These are phyloP conservation scores for Lypha dubia DNA, from an alignment of 2,888 invertebrate genomes.

Conservation along the genomic window DNA sequence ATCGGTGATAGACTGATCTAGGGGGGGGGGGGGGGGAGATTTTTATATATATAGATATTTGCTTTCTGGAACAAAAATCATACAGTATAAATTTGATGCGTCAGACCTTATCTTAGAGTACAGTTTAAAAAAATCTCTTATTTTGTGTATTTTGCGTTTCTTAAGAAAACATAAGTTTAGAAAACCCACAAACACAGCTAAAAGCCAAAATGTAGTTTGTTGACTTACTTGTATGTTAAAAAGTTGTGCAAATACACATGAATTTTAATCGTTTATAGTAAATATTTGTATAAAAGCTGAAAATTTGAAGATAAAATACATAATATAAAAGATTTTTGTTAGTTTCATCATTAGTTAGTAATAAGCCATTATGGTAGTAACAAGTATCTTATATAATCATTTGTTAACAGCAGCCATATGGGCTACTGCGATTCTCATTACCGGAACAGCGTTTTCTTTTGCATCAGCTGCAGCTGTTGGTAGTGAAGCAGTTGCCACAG, in stretches of 20 bases:
- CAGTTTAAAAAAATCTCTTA: no score
- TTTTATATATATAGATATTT: no score
- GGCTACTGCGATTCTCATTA: conserved; percentile 38
- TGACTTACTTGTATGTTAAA: conserved; percentile 33
- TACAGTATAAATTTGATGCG: no score
- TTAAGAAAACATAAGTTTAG: conserved; percentile 26
- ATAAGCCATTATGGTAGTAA: conserved; percentile 44
- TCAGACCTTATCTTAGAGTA: no score
- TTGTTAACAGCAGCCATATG: neutral
- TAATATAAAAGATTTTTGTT: conserved; percentile 29
- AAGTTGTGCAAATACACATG: conserved; percentile 42
- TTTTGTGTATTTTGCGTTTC: conserved; percentile 3
- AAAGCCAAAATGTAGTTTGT: conserved; percentile 1
- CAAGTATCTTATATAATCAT: conserved; percentile 41
- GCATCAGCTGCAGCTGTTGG: conserved; percentile 26
- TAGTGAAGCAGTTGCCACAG: conserved; percentile 46
- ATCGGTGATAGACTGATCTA: no score
- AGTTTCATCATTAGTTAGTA: conserved; percentile 33
- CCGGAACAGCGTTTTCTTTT: conserved; percentile 51
- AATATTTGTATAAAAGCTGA: conserved; percentile 32
- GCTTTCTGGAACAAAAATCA: no score
- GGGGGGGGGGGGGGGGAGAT: no score
- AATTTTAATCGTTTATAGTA: neutral
- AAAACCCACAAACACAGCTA: conserved; percentile 40
- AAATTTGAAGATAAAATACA: neutral